Conservation (phyloP, 2,113 vertebrate genomes). For the Tinamus guttatus region DNA sequence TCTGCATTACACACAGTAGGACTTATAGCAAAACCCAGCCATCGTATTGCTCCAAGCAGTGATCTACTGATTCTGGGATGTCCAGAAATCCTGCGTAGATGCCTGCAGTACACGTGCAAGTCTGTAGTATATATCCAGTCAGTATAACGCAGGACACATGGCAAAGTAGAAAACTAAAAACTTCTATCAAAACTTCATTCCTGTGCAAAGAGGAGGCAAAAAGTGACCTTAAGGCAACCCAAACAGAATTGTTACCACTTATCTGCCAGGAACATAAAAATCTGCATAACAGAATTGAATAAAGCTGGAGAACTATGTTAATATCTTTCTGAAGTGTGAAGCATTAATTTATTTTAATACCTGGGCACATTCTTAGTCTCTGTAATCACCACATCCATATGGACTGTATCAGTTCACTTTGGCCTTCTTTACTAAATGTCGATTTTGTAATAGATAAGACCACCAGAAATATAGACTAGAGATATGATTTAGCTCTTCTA, state of each 20-base stretch:
- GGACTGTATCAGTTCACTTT: not conserved
- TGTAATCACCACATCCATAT: not conserved
- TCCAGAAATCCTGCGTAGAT: not conserved
- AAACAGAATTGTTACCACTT: not conserved
- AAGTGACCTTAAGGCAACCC: not conserved
- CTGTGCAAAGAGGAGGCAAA: not conserved
- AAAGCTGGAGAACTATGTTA: not conserved
- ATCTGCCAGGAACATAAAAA: not conserved
- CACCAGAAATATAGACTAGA: not conserved
- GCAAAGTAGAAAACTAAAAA: not conserved
- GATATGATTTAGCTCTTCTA: not conserved
- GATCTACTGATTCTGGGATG: not conserved
- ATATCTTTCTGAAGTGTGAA: not conserved
- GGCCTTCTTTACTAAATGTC: not conserved
- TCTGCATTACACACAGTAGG: not conserved
- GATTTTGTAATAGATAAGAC: not conserved
- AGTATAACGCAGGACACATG: not conserved
- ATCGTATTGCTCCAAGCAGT: not conserved
- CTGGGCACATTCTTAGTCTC: not conserved
- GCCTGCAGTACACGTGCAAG: not conserved
- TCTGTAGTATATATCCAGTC: not conserved
- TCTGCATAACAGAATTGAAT: not conserved
- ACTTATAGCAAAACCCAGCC: not conserved
- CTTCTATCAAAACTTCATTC: not conserved
- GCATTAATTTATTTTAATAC: not conserved